These are phyloP conservation scores for Eucidaris tribuloides DNA, from an alignment of 35 echinoderm and acorn worm genomes.

Conservation along the genomic window DNA sequence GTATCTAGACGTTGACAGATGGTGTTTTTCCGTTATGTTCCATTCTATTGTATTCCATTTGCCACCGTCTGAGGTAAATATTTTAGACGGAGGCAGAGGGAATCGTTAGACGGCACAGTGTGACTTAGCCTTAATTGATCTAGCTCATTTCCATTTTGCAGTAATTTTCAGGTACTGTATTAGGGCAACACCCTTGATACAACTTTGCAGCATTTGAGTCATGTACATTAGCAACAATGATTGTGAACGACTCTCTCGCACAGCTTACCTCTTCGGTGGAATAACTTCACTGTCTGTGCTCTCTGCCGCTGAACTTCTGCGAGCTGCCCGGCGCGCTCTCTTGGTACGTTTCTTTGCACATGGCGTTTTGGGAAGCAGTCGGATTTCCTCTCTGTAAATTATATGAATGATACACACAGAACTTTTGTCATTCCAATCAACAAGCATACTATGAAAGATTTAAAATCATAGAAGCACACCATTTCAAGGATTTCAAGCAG, in stretches of 20 bases:
- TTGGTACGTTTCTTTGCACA: background rate
- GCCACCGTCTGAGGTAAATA: no score
- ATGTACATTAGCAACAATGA: background rate
- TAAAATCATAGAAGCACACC: no score
- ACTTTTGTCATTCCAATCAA: no score
- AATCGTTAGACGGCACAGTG: no score
- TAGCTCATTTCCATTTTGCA: background rate
- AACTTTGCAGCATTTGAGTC: background rate
- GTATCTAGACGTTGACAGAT: no score
- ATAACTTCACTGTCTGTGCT: background rate
- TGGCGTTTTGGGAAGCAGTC: conserved; percentile 33
- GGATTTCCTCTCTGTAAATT: background rate
- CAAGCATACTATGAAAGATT: no score
- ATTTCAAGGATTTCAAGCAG: no score
- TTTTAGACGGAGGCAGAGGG: no score
- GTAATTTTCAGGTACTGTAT: background rate
- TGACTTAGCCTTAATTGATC: background rate
- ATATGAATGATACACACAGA: no score
- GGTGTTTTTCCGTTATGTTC: no score
- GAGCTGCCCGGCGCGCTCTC: background rate
- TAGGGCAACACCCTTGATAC: background rate
- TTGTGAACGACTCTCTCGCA: background rate
- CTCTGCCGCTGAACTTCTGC: background rate
- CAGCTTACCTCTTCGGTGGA: background rate
- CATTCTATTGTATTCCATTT: no score